Conservation (phyloP, 2,888 invertebrate species). For the Cremastobaeus sp. region DNA sequence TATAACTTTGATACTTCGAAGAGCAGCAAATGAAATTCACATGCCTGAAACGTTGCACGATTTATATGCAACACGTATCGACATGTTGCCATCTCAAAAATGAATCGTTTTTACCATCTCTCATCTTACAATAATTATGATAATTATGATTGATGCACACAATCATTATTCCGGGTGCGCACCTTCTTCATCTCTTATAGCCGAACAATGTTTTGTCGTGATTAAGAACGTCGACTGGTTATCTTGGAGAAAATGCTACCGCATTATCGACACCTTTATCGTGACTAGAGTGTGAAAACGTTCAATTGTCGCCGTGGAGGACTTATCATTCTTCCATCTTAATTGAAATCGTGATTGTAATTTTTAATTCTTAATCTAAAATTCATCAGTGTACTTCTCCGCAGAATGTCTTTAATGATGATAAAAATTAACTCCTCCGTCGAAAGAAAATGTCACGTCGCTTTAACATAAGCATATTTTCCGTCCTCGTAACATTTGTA, state of each 20-base stretch:
- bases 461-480: too few species aligned
- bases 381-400: too few species aligned
- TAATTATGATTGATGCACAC: conserved; percentile 40
- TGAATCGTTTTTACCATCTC: conserved; percentile 15
- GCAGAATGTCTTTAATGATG: too few species aligned
- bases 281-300: conserved; percentile 32
- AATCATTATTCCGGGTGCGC: conserved; percentile 36
- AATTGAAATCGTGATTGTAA: conserved; percentile 40
- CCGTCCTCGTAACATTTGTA: too few species aligned
- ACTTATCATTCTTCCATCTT: conserved; percentile 31
- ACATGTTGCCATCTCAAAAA: conserved; percentile 26
- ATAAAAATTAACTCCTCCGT: not conserved
- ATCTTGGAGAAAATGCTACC: conserved; percentile 13
- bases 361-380: conserved; percentile 16
- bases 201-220: conserved; percentile 35
- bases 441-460: too few species aligned
- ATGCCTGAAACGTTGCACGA: conserved; percentile 4
- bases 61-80: conserved; percentile 42
- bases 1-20: not conserved
- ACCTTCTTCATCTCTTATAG: not conserved
- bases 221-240: conserved; percentile 27
- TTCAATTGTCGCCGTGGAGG: conserved; percentile 26
- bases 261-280: conserved; percentile 19
- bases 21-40: conserved; percentile 13
- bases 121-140: conserved; percentile 34